Percentiles rank a stretch among this genome's conserved stretches.
These are phyloP conservation scores for Magallana ariakensis DNA, from an alignment of 1,140 invertebrate genomes.

Conservation along the genomic window DNA sequence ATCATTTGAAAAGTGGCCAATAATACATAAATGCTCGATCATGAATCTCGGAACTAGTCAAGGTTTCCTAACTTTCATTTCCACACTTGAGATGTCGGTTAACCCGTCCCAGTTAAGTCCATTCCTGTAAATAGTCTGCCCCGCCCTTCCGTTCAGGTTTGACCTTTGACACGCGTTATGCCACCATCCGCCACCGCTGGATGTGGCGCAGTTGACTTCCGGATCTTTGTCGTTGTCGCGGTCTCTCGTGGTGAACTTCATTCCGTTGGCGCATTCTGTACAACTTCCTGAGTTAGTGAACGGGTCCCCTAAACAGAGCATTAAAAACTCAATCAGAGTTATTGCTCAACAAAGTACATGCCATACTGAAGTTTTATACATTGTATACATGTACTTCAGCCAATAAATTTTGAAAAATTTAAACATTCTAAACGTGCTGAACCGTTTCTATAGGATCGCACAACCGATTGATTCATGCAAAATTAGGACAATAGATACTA, in stretches of 20 bases:
- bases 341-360: no score
- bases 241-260: slow-evolving; percentile 30
- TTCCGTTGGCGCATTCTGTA: background rate
- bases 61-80: slow-evolving; percentile 17
- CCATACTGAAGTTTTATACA: no score
- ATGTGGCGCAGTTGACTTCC: background rate
- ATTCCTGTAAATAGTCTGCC: background rate
- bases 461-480: no score
- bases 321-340: no score
- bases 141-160: slow-evolving; percentile 1
- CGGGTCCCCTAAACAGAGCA: background rate
- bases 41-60: background rate
- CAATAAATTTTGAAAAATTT: no score
- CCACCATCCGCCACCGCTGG: slow-evolving; percentile 6
- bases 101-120: background rate
- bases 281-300: background rate
- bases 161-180: slow-evolving; percentile 27
- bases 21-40: no score
- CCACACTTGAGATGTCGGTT: background rate
- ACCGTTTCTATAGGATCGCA: no score
- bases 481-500: no score
- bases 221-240: background rate
- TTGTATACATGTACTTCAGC: no score
- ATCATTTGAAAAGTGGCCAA: no score
- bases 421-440: no score